phyloP scores from a whole-genome alignment of 2,113 vertebrate species.

The Haemorhous mexicanus region DNA sequence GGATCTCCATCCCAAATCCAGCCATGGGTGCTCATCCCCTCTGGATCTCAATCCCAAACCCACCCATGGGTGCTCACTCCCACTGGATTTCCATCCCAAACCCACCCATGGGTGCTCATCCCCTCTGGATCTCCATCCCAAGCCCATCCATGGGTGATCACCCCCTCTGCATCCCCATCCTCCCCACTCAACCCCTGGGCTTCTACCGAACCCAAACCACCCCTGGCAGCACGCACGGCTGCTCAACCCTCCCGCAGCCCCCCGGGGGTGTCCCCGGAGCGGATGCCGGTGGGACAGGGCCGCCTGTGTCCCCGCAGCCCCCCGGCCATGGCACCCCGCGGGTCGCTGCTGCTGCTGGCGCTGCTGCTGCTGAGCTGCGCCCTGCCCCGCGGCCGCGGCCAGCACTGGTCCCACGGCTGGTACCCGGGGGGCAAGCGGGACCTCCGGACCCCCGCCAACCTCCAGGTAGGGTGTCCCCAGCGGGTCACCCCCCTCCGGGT shows the following conservation, averaged over 20 bases:
- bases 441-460: constrained; percentile 54
- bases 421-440: constrained; percentile 86
- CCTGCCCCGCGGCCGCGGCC: constrained; percentile 52
- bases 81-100: background rate
- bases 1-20: background rate
- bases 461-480: constrained; percentile 66
- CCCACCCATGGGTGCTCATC: background rate
- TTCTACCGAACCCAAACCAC: background rate
- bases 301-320: background rate
- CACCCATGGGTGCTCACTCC: background rate
- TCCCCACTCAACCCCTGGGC: background rate
- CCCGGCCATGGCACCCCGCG: constrained; percentile 60
- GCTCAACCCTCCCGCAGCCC: background rate
- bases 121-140: background rate
- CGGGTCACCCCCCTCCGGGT: background rate
- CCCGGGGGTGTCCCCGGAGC: background rate
- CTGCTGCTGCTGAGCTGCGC: constrained; percentile 74
- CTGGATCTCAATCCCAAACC: background rate
- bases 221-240: background rate
- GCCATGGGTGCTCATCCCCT: background rate
- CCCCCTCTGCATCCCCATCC: background rate
- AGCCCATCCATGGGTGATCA: background rate
- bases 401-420: constrained; percentile 92
- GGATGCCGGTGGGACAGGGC: background rate
- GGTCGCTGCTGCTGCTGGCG: constrained; percentile 73